Evolutionary conservation across 2,113 vertebrate species (phyloP).

Genomic region (Pluvialis apricaria): DNA sequence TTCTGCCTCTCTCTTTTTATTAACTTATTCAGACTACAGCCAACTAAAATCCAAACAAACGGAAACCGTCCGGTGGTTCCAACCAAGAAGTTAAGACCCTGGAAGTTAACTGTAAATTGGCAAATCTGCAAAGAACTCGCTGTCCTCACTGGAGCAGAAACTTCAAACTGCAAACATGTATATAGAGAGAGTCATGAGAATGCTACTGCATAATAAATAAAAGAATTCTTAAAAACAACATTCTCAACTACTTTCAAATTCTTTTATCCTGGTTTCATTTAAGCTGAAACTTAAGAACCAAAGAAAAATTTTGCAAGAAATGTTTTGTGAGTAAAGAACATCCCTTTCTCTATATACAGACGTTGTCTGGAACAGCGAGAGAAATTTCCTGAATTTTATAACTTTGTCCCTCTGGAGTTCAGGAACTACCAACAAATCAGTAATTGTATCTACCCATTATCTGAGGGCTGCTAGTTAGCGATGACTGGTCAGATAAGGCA

Average conservation of each 20-base stretch:
- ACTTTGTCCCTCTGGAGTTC: background rate
- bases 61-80: background rate
- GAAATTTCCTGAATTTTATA: background rate
- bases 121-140: background rate
- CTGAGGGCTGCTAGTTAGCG: background rate
- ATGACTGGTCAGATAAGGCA: background rate
- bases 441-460: background rate
- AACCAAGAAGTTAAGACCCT: background rate
- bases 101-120: background rate
- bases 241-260: background rate
- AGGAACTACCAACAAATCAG: background rate
- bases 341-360: background rate
- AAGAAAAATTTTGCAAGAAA: background rate
- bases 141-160: background rate
- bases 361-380: background rate
- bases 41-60: background rate
- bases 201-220: background rate
- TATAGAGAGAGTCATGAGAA: background rate
- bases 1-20: background rate
- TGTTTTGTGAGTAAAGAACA: background rate
- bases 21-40: background rate
- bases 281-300: background rate
- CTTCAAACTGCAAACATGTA: background rate
- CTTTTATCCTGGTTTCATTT: background rate
- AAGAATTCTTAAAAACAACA: background rate